phyloP scores from a whole-genome alignment of 1,140 invertebrate genomes.

The Drosophila dunni region DNA sequence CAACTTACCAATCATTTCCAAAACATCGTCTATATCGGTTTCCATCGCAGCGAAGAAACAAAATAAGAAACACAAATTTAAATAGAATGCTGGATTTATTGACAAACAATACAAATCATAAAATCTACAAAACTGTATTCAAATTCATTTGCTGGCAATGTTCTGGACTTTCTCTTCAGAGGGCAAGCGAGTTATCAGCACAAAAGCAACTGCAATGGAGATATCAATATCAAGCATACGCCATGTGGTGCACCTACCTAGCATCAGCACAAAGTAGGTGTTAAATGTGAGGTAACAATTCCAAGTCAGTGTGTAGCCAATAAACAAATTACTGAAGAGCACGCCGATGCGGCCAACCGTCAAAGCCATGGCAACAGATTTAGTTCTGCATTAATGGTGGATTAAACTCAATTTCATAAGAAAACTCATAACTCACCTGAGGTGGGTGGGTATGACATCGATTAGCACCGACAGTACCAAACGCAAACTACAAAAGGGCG shows the following conservation, averaged over 20 bases:
- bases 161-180: background rate
- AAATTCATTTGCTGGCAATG: background rate
- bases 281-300: constrained; percentile 48
- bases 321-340: constrained; percentile 10
- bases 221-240: constrained; percentile 1
- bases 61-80: background rate
- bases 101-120: constrained; percentile 2
- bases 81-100: constrained; percentile 10
- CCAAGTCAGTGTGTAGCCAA: constrained; percentile 37
- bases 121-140: background rate
- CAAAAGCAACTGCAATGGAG: background rate
- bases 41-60: constrained; percentile 1
- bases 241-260: constrained; percentile 20
- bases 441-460: constrained; percentile 52
- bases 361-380: constrained; percentile 15
- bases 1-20: constrained; percentile 31
- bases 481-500: constrained; percentile 24
- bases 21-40: constrained; percentile 6
- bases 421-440: constrained; percentile 34
- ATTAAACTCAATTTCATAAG: no score
- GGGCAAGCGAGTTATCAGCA: background rate
- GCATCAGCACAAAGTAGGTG: constrained; percentile 3
- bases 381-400: constrained; percentile 24
- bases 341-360: constrained; percentile 32
- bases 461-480: constrained; percentile 28